Conservation (phyloP, 64 coral and sea anemone species). For the Montipora efflorescens region DNA sequence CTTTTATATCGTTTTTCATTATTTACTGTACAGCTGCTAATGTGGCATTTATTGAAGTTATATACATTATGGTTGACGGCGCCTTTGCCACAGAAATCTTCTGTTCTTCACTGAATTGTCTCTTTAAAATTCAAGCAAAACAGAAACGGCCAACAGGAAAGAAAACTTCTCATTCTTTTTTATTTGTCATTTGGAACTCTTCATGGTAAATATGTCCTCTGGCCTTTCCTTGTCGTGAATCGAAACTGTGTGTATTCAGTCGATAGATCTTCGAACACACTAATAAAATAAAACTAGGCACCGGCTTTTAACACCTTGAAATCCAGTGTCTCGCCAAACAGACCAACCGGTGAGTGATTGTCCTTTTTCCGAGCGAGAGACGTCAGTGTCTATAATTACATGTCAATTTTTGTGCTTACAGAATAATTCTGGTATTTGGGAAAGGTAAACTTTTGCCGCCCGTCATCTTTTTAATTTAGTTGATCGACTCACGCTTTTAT, state of each 20-base stretch:
- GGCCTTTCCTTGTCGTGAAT: background rate
- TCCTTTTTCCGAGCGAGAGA: background rate
- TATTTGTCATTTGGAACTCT: background rate
- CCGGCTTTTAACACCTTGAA: background rate
- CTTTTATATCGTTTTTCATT: too few species aligned
- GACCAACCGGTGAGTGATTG: background rate
- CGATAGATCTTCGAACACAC: too few species aligned
- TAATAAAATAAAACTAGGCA: too few species aligned
- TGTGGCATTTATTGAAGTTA: too few species aligned
- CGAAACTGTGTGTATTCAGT: too few species aligned
- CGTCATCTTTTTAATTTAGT: background rate
- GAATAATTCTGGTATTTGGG: too few species aligned
- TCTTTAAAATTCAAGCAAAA: background rate
- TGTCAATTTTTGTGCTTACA: too few species aligned
- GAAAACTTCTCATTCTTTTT: background rate
- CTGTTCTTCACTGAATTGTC: too few species aligned
- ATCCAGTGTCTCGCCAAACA: background rate
- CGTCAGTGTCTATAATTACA: background rate
- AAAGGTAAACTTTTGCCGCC: background rate
- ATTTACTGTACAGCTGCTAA: too few species aligned
- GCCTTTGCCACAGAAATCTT: too few species aligned
- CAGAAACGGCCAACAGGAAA: background rate
- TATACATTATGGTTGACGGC: too few species aligned
- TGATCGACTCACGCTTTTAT: background rate
- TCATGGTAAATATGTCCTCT: background rate